These are phyloP conservation scores for Agonopterix alstromeriana DNA, from an alignment of 2,888 invertebrate genomes.

Conservation along the genomic window DNA sequence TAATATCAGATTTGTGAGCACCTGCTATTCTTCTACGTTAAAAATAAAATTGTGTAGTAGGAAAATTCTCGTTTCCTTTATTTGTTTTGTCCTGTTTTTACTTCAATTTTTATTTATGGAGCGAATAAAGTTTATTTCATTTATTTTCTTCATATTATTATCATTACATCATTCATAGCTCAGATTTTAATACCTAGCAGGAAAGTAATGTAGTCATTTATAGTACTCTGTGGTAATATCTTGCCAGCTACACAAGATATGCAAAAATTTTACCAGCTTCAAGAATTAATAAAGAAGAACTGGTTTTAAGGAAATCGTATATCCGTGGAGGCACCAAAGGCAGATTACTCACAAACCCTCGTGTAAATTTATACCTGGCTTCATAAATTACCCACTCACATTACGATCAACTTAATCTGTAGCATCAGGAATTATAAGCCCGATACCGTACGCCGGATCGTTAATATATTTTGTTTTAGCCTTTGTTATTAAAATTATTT, in stretches of 20 bases:
- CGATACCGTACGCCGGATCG: slow-evolving; percentile 14
- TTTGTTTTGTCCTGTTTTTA: background rate
- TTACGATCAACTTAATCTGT: slow-evolving; percentile 42
- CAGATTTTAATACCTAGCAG: too few species aligned
- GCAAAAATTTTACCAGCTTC: background rate
- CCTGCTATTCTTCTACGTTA: slow-evolving; percentile 19
- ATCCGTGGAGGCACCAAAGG: slow-evolving; percentile 27
- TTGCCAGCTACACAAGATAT: background rate
- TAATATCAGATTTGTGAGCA: slow-evolving; percentile 35
- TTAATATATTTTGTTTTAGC: slow-evolving; percentile 53
- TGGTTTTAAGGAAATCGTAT: slow-evolving; percentile 28
- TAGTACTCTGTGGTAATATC: too few species aligned
- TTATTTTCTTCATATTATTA: too few species aligned
- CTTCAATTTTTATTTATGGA: background rate
- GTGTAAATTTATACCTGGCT: slow-evolving; percentile 44
- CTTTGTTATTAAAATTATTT: slow-evolving; percentile 56
- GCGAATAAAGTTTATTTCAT: too few species aligned
- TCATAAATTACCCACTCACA: slow-evolving; percentile 55
- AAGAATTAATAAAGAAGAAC: slow-evolving; percentile 7
- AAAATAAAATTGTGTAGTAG: too few species aligned
- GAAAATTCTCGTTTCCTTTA: background rate
- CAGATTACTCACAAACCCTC: slow-evolving; percentile 32
- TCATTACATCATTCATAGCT: too few species aligned
- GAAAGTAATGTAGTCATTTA: too few species aligned
- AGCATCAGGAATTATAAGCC: slow-evolving; percentile 10